Base-by-base conservation (phyloP, 2,888 invertebrate genomes). In the Lepidochrysops patricia region DNA sequence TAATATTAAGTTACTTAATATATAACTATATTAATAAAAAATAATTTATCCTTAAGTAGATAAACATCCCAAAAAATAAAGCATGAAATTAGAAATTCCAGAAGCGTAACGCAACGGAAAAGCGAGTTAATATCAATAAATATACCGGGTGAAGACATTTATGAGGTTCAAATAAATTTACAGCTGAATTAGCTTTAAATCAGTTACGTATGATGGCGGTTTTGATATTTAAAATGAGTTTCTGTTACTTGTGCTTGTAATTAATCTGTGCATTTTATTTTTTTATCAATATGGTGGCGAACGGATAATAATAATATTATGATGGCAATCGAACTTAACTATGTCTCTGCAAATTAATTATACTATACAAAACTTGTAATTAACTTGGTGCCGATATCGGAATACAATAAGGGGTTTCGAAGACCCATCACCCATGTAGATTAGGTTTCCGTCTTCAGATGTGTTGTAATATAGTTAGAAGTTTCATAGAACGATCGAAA, bases 381-480 rank as follows among this genome's bases (percentile, higher is more conserved):
- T 54, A 54, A 54, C 19, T 54, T 32, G 52, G 27, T 54, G 15
- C 15, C 12, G 43, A 37, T 32, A 26, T 58, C 27, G 13, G 26
- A 50, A 50, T 25, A 25, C 32, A 9, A 34, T 49, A 57, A 43
- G 26, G 23, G 32, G 25, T 29, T 29, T 26, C 9, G 34, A 32
- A 19, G 13, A 54, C 29, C 23, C 26, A 57, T 27, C n/a, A 58
- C 34, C 58, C 58, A 9, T 29, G 13, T 32, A 13, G 50, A 58
- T 58, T 34, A 27, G 49, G 58, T 58, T 58, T 32, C 58, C 13
- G 19, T 29, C 25, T 26, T 29, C 27, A 25, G 19, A 49, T 15
- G 13, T 7, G 13, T 32, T 49, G 58, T 58, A 58, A 49, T 27
- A n/a, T n/a, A n/a, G n/a, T n/a, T n/a, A n/a, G n/a, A n/a, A n/a